phyloP scores from a whole-genome alignment of 64 coral and sea anemone species.

The Anthopleura sola region DNA sequence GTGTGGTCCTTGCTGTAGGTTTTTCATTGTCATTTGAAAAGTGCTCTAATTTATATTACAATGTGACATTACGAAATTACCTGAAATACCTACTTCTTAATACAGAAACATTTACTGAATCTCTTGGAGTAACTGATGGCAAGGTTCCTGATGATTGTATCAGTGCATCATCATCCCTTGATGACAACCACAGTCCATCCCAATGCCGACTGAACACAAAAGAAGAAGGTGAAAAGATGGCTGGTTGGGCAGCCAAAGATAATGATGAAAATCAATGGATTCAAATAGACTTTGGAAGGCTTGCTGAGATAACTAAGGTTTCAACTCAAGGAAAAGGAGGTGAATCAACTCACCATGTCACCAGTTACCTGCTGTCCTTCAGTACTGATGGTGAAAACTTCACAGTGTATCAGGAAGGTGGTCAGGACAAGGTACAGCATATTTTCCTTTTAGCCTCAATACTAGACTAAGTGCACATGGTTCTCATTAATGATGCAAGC shows the following conservation, averaged over 20 bases:
- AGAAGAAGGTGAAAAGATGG: slow-evolving; percentile 63
- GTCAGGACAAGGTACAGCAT: slow-evolving; percentile 60
- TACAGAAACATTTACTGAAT: slow-evolving; percentile 42
- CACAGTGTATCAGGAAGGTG: slow-evolving; percentile 64
- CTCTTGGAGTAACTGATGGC: slow-evolving; percentile 63
- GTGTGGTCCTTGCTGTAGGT: too few species aligned
- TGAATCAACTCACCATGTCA: slow-evolving; percentile 45
- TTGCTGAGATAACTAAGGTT: slow-evolving; percentile 60
- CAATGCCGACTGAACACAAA: slow-evolving; percentile 59
- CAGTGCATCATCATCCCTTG: slow-evolving; percentile 56
- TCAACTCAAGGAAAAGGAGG: slow-evolving; percentile 68
- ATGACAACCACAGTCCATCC: slow-evolving; percentile 64
- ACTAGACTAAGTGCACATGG: too few species aligned
- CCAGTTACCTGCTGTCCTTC: slow-evolving; percentile 58
- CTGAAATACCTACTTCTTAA: not conserved
- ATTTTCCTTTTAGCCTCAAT: too few species aligned
- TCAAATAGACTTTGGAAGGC: slow-evolving; percentile 73
- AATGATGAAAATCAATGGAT: slow-evolving; percentile 90
- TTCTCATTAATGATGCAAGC: too few species aligned
- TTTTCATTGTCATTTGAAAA: too few species aligned
- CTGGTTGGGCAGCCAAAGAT: slow-evolving; percentile 62
- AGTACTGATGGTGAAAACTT: slow-evolving; percentile 71
- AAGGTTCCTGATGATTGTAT: slow-evolving; percentile 45
- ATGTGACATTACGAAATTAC: too few species aligned
- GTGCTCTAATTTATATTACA: too few species aligned